phyloP scores from a whole-genome alignment of 2,888 invertebrate species.

The Achlya flavicornis region DNA sequence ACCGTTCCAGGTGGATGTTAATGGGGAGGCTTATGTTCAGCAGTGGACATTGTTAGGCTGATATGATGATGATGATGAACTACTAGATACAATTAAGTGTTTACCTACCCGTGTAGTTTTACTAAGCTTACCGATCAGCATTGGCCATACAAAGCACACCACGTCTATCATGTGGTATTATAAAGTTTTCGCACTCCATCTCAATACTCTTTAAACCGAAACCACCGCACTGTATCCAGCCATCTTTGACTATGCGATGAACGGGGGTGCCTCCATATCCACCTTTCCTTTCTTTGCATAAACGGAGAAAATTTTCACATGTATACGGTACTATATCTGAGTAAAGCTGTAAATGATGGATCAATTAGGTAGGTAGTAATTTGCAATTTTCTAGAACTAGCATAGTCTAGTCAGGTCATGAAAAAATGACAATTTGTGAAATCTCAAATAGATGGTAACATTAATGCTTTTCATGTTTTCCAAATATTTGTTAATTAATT shows the following conservation, averaged over 20 bases:
- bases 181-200: slow-evolving; percentile 87
- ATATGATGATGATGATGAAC: too few species aligned
- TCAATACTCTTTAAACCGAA: slow-evolving; percentile 63
- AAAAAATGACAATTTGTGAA: too few species aligned
- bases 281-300: slow-evolving; percentile 72
- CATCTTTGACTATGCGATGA: slow-evolving; percentile 86
- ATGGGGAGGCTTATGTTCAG: too few species aligned
- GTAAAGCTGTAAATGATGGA: slow-evolving; percentile 72
- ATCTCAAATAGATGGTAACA: too few species aligned
- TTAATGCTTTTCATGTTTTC: too few species aligned
- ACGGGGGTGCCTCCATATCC: slow-evolving; percentile 84
- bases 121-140: slow-evolving; percentile 73
- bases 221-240: slow-evolving; percentile 89
- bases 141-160: slow-evolving; percentile 90
- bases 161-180: slow-evolving; percentile 85
- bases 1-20: too few species aligned
- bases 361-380: neutral
- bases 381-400: too few species aligned
- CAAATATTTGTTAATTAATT: too few species aligned
- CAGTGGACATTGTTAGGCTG: too few species aligned
- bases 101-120: too few species aligned
- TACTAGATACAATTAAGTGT: too few species aligned
- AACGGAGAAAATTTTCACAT: slow-evolving; percentile 83
- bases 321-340: slow-evolving; percentile 83
- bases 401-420: too few species aligned